Percentiles rank a stretch among this genome's conserved stretches.
Conservation (phyloP, 2,888 invertebrate species). For the Thelaira solivaga region DNA sequence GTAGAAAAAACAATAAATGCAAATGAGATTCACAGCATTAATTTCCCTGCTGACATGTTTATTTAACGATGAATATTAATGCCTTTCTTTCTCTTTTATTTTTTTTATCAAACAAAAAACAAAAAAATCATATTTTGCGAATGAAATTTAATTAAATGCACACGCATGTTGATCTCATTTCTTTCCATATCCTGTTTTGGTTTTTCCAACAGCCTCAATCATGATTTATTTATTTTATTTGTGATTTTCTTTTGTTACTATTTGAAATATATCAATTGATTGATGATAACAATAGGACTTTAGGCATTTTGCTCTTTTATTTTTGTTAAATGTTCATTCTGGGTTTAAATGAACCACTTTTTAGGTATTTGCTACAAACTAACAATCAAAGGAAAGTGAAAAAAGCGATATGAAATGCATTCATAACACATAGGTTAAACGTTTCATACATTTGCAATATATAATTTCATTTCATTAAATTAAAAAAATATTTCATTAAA, state of each 20-base stretch:
- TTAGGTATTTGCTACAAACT: too few species aligned
- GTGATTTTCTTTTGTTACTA: too few species aligned
- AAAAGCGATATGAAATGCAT: too few species aligned
- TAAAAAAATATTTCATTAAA: too few species aligned
- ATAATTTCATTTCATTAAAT: too few species aligned
- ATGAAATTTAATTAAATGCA: constrained; percentile 22
- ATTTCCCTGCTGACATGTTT: constrained; percentile 39
- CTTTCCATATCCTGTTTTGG: not conserved
- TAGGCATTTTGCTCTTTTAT: too few species aligned
- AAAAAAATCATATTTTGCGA: not conserved
- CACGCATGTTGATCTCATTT: not conserved
- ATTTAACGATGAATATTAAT: constrained; percentile 33
- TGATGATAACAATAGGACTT: not conserved
- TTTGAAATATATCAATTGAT: not conserved
- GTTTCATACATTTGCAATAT: too few species aligned
- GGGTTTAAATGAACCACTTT: too few species aligned
- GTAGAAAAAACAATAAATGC: constrained; percentile 41
- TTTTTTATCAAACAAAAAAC: not conserved
- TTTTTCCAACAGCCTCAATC: not conserved
- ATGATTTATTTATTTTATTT: not conserved
- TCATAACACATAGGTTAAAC: too few species aligned
- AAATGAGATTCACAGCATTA: constrained; percentile 36
- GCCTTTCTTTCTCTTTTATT: constrained; percentile 2
- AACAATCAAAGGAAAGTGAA: too few species aligned
- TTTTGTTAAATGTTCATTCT: too few species aligned